Conservation (phyloP, 2,888 invertebrate genomes). For the Drosophila kuntzei region DNA sequence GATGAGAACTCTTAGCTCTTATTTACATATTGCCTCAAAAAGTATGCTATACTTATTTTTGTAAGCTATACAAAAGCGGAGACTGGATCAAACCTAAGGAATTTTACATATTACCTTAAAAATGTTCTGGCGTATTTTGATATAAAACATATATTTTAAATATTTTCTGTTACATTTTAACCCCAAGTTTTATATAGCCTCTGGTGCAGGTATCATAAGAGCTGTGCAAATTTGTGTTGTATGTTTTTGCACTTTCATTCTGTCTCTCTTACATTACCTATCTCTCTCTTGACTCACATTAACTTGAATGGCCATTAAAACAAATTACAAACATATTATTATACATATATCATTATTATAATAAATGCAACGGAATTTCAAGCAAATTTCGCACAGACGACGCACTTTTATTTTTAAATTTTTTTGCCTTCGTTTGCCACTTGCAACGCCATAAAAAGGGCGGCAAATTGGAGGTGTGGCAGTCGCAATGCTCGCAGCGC, state of each 20-base stretch:
- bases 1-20: not conserved
- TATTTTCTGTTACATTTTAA: not conserved
- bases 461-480: slow-evolving; percentile 35
- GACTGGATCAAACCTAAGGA: too few relatives aligned
- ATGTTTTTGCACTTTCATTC: not conserved
- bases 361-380: slow-evolving; percentile 58
- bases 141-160: too few relatives aligned
- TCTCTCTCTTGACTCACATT: slow-evolving; percentile 31
- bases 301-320: slow-evolving; percentile 64
- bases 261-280: not conserved
- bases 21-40: not conserved
- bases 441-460: slow-evolving; percentile 1
- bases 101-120: too few relatives aligned
- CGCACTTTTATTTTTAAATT: slow-evolving; percentile 9
- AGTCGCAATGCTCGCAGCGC: slow-evolving; percentile 40
- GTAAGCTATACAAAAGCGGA: not conserved
- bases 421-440: slow-evolving; percentile 3
- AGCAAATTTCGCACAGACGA: slow-evolving; percentile 39
- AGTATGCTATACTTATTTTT: slow-evolving; percentile 7
- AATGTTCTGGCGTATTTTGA: too few relatives aligned
- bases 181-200: not conserved
- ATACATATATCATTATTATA: slow-evolving; percentile 43
- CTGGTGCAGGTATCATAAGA: slow-evolving; percentile 11
- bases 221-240: slow-evolving; percentile 5
- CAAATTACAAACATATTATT: slow-evolving; percentile 64